These are phyloP conservation scores for Pseudolaguvia tuberculata DNA, from an alignment of 2,113 vertebrate species.

Conservation along the genomic window DNA sequence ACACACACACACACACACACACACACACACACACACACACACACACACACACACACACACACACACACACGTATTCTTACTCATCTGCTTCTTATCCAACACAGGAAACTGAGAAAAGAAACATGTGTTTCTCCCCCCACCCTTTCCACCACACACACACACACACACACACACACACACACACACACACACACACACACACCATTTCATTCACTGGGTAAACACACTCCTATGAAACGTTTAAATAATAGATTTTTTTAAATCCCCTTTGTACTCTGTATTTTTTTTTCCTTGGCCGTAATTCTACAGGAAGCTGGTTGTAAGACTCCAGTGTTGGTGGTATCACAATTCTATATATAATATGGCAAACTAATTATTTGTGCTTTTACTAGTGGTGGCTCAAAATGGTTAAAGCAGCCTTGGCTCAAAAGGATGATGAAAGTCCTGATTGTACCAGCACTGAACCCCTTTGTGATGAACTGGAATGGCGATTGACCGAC, in stretches of 20 bases:
- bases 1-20: too few species aligned
- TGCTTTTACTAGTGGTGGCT: too few species aligned
- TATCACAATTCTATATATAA: too few species aligned
- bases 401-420: too few species aligned
- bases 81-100: constrained; percentile 21
- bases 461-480: too few species aligned
- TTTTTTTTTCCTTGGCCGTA: background rate
- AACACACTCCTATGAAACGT: background rate
- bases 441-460: too few species aligned
- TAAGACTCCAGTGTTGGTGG: background rate
- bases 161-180: constrained; percentile 3
- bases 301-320: background rate
- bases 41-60: constrained; percentile 17
- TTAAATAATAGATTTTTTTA: background rate
- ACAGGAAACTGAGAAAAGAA: constrained; percentile 8
- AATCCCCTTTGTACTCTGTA: background rate
- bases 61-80: background rate
- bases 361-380: background rate
- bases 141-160: background rate
- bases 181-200: background rate
- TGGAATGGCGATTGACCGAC: too few species aligned
- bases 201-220: background rate
- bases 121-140: constrained; percentile 12
- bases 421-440: too few species aligned
- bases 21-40: background rate